Conservation (phyloP, 1,140 invertebrate genomes). For the Scaptomyza pallida region DNA sequence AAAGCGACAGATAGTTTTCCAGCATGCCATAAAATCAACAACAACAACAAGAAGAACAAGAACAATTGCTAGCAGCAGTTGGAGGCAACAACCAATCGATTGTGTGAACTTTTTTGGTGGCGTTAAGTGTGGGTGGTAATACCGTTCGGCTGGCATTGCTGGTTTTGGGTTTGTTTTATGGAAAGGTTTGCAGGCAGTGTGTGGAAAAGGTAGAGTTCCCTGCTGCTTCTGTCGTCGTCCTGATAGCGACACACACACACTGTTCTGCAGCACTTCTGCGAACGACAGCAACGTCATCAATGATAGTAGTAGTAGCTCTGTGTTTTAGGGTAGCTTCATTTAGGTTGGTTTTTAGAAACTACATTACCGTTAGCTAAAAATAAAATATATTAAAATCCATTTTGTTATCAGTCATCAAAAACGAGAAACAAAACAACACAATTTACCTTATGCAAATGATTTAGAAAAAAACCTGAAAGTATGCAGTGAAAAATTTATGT, state of each 20-base stretch:
- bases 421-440: too few species aligned
- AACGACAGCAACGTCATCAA: conserved; percentile 56
- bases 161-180: conserved; percentile 3
- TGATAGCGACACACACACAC: conserved; percentile 51
- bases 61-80: conserved; percentile 39
- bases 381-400: background rate
- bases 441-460: too few species aligned
- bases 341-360: conserved; percentile 39
- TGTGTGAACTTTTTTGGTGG: conserved; percentile 68
- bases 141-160: background rate
- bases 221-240: conserved; percentile 46
- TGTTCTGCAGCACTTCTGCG: conserved; percentile 28
- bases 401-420: too few species aligned
- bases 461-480: background rate
- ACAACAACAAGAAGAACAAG: conserved; percentile 44
- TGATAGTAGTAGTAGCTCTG: conserved; percentile 13
- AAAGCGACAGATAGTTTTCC: conserved; percentile 80
- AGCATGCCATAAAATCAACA: conserved; percentile 65
- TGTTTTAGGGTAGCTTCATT: conserved; percentile 12
- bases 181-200: background rate
- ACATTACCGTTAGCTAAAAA: background rate
- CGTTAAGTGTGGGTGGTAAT: conserved; percentile 61
- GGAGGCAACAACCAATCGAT: conserved; percentile 71
- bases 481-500: background rate
- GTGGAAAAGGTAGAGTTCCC: conserved; percentile 18